These are phyloP conservation scores for Lymantria dispar DNA, from an alignment of 2,888 invertebrate genomes.

Conservation along the genomic window DNA sequence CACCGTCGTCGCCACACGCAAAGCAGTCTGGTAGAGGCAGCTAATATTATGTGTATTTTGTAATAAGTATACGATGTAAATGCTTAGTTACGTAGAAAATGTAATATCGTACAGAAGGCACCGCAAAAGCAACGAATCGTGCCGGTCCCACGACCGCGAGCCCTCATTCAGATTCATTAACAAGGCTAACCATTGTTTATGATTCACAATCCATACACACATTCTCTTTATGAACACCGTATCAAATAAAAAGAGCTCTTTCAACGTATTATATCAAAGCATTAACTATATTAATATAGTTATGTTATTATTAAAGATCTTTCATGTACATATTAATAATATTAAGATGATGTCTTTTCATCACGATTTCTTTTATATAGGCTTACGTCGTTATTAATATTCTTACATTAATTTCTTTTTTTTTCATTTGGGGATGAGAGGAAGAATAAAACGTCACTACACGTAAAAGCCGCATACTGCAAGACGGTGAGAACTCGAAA, in stretches of 20 bases:
- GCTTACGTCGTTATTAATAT: too few relatives aligned
- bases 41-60: neutral
- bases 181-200: conserved; percentile 71
- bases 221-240: conserved; percentile 33
- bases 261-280: conserved; percentile 1
- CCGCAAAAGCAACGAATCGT: conserved; percentile 40
- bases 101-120: conserved; percentile 33
- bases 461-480: too few relatives aligned
- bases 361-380: neutral
- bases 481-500: too few relatives aligned
- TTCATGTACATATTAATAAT: neutral
- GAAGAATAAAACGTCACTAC: too few relatives aligned
- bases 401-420: too few relatives aligned
- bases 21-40: neutral
- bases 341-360: neutral
- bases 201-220: conserved; percentile 45
- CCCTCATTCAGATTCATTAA: conserved; percentile 63
- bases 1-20: too few relatives aligned
- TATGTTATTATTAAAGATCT: neutral
- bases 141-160: conserved; percentile 55
- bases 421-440: too few relatives aligned
- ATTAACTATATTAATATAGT: neutral
- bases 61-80: conserved; percentile 9
- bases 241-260: conserved; percentile 23
- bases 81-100: conserved; percentile 28